Conservation (phyloP, 2,113 vertebrate species). For the Rallus limicola region DNA sequence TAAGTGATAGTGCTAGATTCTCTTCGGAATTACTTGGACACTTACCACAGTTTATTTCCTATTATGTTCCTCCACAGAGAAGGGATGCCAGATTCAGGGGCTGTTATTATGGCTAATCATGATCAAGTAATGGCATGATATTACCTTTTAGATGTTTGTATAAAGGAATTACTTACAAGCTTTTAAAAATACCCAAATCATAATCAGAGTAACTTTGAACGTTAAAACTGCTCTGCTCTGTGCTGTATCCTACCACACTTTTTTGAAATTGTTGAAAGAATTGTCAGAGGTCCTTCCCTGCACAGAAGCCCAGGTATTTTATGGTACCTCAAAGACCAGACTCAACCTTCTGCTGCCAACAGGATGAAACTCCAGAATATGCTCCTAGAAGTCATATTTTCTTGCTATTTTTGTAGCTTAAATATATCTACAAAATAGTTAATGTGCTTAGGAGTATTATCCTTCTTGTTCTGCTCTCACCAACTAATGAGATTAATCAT, state of each 20-base stretch:
- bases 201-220: background rate
- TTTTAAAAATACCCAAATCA: background rate
- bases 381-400: background rate
- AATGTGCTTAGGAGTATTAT: constrained; percentile 39
- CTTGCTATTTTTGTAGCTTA: constrained; percentile 33
- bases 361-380: background rate
- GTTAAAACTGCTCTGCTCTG: background rate
- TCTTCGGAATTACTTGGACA: background rate
- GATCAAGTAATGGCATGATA: background rate
- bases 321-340: background rate
- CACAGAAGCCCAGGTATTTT: background rate
- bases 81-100: background rate
- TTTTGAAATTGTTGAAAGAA: background rate
- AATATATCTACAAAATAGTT: constrained; percentile 35
- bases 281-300: background rate
- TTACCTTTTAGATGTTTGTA: background rate
- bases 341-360: background rate
- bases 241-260: background rate
- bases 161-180: background rate
- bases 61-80: background rate
- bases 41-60: background rate
- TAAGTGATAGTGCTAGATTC: background rate
- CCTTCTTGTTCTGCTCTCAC: constrained; percentile 33
- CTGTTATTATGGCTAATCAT: background rate
- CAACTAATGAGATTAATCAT: constrained; percentile 26